Evolutionary conservation across 2,888 invertebrate species (phyloP), one percentile per base, ranked within the genome.

Genomic region (Lacanobia wlatinum): DNA sequence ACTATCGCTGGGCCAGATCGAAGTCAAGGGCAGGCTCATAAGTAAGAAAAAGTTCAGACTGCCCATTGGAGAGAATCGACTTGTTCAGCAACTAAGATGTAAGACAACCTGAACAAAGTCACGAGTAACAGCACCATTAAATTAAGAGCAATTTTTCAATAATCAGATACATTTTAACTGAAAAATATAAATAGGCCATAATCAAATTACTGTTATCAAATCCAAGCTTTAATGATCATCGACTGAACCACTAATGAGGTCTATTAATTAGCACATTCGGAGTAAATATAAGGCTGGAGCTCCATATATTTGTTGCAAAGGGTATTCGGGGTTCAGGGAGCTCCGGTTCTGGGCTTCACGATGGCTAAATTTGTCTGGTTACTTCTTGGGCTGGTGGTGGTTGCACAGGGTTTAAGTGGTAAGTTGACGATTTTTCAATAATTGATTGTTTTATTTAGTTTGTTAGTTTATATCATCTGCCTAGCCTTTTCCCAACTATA

Each of bases 281-380:
- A 43, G 34, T 46, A 14, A 23, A 80, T 80, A 80, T 50, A 80
- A 74, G 56, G 56, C 66, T 18, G 56, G 8, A 64, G 12, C n/a
- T 10, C 48, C 14, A 12, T 38, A 9, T 55, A 34, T 70, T 58
- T 21, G 48, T n/a, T 58, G 14, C 48, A 63, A 74, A 16, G n/a
- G 18, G 48, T 58, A 16, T 46, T 16, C 56, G 28, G 63, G 60
- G 63, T 18, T 56, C 64, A 58, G 61, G 78, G 71, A 74, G 52
- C 52, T 74, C 5, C 78, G 52, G 60, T 53, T 53, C 65, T 55
- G 76, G 68, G 64, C 70, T 53, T 62, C 73, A 84, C 58, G 43
- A 85, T 85, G 84, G 56, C 76, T 56, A 68, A 70, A 53, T 40
- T 70, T 56, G 40, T 85, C 48, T 86, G 84, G 84, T 69, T 86